Conservation (phyloP, 2,113 vertebrate genomes). For the Hystrix cristata region DNA sequence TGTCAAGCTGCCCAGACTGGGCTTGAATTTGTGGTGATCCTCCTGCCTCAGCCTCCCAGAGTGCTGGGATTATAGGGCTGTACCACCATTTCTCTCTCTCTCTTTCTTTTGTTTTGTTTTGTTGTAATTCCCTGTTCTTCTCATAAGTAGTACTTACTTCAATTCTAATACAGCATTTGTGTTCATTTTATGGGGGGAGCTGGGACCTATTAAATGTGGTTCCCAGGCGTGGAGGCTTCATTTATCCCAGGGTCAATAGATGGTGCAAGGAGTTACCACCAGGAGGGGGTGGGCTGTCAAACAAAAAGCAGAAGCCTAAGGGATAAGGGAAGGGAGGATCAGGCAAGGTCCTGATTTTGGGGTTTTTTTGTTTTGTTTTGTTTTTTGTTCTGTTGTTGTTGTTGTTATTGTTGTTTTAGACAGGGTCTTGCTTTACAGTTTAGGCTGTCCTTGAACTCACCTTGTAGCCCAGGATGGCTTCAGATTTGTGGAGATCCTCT, state of each 20-base stretch:
- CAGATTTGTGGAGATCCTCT: no score
- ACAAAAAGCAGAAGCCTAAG: background rate
- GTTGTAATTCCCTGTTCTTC: background rate
- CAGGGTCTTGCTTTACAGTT: no score
- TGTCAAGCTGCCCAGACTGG: background rate
- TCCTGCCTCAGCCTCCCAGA: background rate
- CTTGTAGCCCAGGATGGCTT: no score
- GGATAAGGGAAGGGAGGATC: background rate
- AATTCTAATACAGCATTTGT: background rate
- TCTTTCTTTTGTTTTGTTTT: background rate
- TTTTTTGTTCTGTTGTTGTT: no score
- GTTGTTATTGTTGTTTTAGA: no score
- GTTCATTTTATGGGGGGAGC: background rate
- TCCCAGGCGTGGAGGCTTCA: background rate
- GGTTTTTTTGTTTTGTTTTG: no score
- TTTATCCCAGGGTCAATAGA: background rate
- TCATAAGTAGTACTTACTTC: background rate
- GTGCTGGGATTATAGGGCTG: background rate
- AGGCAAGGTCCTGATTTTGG: no score
- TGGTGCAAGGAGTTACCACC: background rate
- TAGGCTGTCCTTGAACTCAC: no score
- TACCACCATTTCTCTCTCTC: no score
- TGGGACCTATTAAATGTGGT: background rate
- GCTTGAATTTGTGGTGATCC: background rate
- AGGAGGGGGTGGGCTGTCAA: background rate